phyloP scores from a whole-genome alignment of 1,140 invertebrate genomes.

The Panagrolaimus sp. region DNA sequence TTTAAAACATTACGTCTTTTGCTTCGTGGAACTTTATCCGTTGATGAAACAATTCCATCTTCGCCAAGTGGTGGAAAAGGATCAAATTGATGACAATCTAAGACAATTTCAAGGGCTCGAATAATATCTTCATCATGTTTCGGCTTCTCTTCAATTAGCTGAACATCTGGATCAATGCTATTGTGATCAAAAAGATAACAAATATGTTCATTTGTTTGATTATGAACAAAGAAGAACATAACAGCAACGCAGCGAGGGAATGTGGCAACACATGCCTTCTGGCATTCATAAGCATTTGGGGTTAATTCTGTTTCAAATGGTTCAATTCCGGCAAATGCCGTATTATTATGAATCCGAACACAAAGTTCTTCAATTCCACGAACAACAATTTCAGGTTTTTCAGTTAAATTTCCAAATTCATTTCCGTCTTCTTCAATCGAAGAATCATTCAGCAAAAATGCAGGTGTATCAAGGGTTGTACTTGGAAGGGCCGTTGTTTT shows the following conservation, averaged over 20 bases:
- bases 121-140: constrained; percentile 39
- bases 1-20: constrained; percentile 32
- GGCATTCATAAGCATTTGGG: constrained; percentile 39
- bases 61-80: constrained; percentile 32
- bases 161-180: constrained; percentile 27
- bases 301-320: constrained; percentile 14
- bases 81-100: constrained; percentile 39
- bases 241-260: constrained; percentile 41
- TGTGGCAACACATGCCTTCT: constrained; percentile 39
- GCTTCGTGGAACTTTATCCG: constrained; percentile 41
- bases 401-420: background rate
- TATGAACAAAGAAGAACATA: constrained; percentile 41
- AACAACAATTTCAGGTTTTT: background rate
- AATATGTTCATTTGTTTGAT: constrained; percentile 38
- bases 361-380: constrained; percentile 32
- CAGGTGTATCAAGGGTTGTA: too few species aligned
- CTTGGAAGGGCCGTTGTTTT: too few species aligned
- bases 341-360: constrained; percentile 42
- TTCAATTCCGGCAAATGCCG: constrained; percentile 26
- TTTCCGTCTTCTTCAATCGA: background rate
- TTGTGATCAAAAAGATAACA: constrained; percentile 42
- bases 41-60: constrained; percentile 38
- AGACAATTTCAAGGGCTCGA: constrained; percentile 38
- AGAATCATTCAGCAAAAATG: too few species aligned
- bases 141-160: constrained; percentile 34